Percentiles rank a stretch among this genome's conserved stretches.
These are phyloP conservation scores for Acanthopagrus latus DNA, from an alignment of 2,797 vertebrate genomes.

Conservation along the genomic window DNA sequence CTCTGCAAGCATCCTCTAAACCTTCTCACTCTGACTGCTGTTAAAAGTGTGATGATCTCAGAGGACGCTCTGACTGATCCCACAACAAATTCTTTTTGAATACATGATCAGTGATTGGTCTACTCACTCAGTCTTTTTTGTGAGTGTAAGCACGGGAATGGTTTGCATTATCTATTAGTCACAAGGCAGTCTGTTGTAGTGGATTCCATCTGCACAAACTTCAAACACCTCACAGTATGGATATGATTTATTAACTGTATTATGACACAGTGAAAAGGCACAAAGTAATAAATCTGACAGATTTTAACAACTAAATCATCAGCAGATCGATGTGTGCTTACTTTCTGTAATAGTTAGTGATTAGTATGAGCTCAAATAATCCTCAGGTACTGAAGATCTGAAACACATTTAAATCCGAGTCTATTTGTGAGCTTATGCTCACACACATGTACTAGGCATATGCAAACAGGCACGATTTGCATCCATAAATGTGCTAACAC, in stretches of 20 bases:
- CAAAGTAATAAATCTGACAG: constrained; percentile 20
- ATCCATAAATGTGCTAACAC: constrained; percentile 52
- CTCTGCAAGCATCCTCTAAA: constrained; percentile 26
- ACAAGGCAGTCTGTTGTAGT: constrained; percentile 23
- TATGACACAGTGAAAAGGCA: constrained; percentile 12
- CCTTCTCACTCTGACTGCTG: constrained; percentile 30
- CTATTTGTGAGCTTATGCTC: constrained; percentile 14
- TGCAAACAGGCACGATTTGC: constrained; percentile 53
- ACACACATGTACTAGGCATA: constrained; percentile 23
- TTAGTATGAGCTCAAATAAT: constrained; percentile 41
- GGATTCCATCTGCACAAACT: constrained; percentile 29
- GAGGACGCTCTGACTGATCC: constrained; percentile 45
- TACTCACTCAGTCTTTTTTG: constrained; percentile 9
- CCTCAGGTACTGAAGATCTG: constrained; percentile 11
- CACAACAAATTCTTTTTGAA: constrained; percentile 47
- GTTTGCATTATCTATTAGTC: constrained; percentile 21
- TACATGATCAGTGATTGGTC: constrained; percentile 37
- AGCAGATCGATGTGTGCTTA: constrained; percentile 13
- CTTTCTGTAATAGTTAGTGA: constrained; percentile 9
- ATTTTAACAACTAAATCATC: constrained; percentile 22
- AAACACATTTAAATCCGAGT: constrained; percentile 13
- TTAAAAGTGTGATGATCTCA: constrained; percentile 43
- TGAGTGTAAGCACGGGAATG: constrained; percentile 8
- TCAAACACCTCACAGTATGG: constrained; percentile 1
- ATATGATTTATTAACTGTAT: constrained; percentile 26